A percentile compares a stretch with the other conserved stretches of the same genome.
These are phyloP conservation scores for Melinaea menophilus DNA, from an alignment of 2,888 invertebrate genomes.

Conservation along the genomic window DNA sequence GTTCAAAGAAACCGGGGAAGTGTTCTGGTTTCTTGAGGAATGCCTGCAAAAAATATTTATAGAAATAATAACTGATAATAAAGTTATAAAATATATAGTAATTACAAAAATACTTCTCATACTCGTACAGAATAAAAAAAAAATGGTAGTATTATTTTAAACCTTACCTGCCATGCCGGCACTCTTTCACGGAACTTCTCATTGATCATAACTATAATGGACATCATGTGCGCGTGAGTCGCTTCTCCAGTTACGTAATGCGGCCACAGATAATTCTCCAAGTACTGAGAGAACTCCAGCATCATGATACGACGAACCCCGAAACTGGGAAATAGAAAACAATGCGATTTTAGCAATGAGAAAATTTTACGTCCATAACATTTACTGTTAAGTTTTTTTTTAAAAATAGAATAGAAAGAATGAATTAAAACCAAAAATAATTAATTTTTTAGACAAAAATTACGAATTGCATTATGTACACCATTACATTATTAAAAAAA, in stretches of 20 bases:
- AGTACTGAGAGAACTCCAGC: constrained; percentile 97
- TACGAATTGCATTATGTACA: too few species aligned
- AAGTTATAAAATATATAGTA: background rate
- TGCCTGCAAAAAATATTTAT: constrained; percentile 67
- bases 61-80: background rate
- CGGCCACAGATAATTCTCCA: constrained; percentile 98
- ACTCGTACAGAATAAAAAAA: background rate
- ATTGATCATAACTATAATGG: constrained; percentile 98
- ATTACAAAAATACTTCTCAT: background rate
- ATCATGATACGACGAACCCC: constrained; percentile 94
- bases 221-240: constrained; percentile 93
- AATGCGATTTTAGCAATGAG: background rate
- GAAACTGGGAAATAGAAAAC: constrained; percentile 69
- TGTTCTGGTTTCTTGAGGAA: constrained; percentile 87
- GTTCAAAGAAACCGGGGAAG: constrained; percentile 89
- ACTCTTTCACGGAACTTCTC: constrained; percentile 98
- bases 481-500: too few species aligned
- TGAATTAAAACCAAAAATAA: too few species aligned
- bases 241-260: constrained; percentile 89
- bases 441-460: too few species aligned
- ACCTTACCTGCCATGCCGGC: constrained; percentile 90
- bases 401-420: too few species aligned
- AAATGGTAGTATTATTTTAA: background rate
- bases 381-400: too few species aligned
- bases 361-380: too few species aligned